Evolutionary conservation across 2,797 vertebrate genomes (phyloP).

Genomic region (Anguilla anguilla): DNA sequence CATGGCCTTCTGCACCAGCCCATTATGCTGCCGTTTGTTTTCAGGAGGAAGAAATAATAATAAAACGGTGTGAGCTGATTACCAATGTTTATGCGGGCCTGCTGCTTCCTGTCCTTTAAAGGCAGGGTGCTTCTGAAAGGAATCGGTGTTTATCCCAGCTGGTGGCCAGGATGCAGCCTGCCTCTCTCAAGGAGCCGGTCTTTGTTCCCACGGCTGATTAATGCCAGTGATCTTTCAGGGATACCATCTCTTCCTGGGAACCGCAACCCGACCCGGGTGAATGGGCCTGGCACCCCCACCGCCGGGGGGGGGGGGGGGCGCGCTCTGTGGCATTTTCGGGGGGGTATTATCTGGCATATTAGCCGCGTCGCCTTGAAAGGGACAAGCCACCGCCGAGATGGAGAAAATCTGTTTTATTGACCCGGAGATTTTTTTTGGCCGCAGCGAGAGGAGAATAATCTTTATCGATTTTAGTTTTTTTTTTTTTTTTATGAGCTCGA

Average conservation of each 20-base stretch:
- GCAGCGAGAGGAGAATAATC: conserved; percentile 37
- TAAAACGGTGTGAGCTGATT: conserved; percentile 27
- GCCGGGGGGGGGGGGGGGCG: neutral
- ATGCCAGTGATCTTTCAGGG: conserved; percentile 45
- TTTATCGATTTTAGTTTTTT: conserved; percentile 35
- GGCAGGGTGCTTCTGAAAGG: conserved; percentile 26
- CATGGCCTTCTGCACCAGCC: neutral
- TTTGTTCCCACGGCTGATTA: conserved; percentile 40
- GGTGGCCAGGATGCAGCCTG: conserved; percentile 39
- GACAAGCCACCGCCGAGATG: conserved; percentile 24
- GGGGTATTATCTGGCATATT: conserved; percentile 15
- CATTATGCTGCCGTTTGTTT: conserved; percentile 15
- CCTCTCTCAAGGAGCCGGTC: conserved; percentile 35
- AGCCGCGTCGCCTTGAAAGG: conserved; percentile 37
- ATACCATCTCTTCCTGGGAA: conserved; percentile 38
- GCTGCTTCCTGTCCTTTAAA: conserved; percentile 29
- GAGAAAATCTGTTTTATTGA: conserved; percentile 38
- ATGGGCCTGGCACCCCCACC: conserved; percentile 30
- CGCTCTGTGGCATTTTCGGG: neutral
- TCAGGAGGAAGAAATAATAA: neutral
- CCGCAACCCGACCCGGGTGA: conserved; percentile 30
- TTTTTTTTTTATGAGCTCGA: conserved; percentile 7
- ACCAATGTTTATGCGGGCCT: conserved; percentile 32
- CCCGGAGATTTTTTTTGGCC: conserved; percentile 31
- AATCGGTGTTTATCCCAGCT: conserved; percentile 35